Evolutionary conservation across 2,888 invertebrate species (phyloP), one percentile per base, ranked within the genome.

Genomic region (Drosophila austrosaltans): DNA sequence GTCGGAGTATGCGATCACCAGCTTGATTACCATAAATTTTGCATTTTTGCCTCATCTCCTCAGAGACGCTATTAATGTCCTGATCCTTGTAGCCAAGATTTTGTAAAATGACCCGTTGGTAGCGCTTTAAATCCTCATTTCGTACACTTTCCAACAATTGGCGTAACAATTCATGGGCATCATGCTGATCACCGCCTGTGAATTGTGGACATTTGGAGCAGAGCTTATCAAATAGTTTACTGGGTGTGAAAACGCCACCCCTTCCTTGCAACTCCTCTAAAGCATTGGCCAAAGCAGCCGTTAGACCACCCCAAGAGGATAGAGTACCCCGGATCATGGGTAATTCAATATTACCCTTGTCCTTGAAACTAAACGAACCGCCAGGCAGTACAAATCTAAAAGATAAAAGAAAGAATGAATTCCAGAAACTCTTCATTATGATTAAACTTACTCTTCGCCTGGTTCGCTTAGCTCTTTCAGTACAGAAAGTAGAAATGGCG

Each of bases 181-280:
- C 99, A 90, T 99, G 99, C 90, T 99, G 99, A 84, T 98, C 97
- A 2, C 96, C 98, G 8, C 98, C 98, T 62, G 96, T 96, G 92
- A 98, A 99, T 91, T 98, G 96, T 0, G 97, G 96, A 90, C 95
- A 93, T 80, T 95, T 95, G 78, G 93, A 93, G 67, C 94, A 95
- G 25, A 96, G 93, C 69, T 94, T 94, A 1, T 93, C 93, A 32
- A 96, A 93, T 57, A 96, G 93, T 87, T 94, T 94, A 28, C 94
- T 92, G 0, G 96, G 96, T 25, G 93, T 94, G 78, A 94, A 95
- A 22, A 95, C 95, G 12, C 95, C 94, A 2, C 92, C 92, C 39
- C 90, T 90, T 78, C 93, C 93, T 91, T 96, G 95, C 78, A 97
- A 92, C 79, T 96, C 95, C 61, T 93, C 93, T 67, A 97, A 92